Percentiles rank a stretch among this genome's conserved stretches.
phyloP scores from a whole-genome alignment of 2,113 vertebrate species.

The Callaeas wilsoni region DNA sequence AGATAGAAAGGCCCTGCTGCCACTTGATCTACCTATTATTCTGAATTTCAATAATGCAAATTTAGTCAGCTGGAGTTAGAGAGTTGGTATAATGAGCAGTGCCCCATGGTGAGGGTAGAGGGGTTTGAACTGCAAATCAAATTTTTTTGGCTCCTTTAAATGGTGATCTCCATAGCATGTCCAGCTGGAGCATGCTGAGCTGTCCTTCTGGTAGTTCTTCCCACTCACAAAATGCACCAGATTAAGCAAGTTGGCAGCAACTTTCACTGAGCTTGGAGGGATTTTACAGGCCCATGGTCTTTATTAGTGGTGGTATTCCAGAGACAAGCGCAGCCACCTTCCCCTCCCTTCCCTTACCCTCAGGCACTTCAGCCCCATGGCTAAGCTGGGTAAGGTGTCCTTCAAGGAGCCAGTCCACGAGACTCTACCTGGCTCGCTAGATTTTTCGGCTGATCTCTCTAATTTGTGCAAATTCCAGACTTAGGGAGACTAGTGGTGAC shows the following conservation, averaged over 20 bases:
- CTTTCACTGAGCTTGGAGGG: background rate
- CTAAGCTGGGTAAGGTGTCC: no score
- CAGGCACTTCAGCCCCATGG: no score
- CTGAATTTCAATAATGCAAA: background rate
- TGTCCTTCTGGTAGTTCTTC: background rate
- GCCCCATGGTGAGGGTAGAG: background rate
- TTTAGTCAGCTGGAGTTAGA: background rate
- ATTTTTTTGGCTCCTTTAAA: background rate
- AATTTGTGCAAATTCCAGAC: background rate
- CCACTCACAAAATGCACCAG: background rate
- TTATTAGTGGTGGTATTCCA: no score
- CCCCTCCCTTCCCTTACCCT: no score
- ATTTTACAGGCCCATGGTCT: fast-evolving
- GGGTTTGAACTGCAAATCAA: background rate
- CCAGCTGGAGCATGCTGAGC: background rate
- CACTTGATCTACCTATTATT: background rate
- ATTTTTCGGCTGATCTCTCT: background rate
- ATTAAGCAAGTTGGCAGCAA: background rate
- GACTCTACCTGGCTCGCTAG: no score
- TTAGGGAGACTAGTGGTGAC: background rate
- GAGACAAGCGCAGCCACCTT: no score
- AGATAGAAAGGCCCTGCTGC: background rate
- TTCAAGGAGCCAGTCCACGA: no score
- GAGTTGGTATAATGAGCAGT: background rate
- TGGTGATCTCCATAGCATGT: background rate